Base-by-base conservation (phyloP, 2,113 vertebrate species). In the Axis porcinus region DNA sequence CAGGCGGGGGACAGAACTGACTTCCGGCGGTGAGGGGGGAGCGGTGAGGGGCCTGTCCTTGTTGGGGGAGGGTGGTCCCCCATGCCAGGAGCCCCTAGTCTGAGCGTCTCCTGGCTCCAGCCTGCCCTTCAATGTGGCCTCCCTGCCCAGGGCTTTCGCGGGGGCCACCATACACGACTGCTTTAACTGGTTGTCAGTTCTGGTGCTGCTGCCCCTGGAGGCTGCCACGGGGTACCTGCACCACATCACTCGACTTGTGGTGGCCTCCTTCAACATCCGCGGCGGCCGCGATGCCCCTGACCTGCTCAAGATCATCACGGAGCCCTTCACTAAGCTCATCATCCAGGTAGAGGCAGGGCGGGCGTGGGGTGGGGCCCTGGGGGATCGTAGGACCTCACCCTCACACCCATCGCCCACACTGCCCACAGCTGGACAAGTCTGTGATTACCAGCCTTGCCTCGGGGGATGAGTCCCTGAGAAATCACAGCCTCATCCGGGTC, bases 131-230 rank as follows among this genome's bases (percentile, higher is more conserved):
- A 70, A 93, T 6, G 3, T 88, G 85, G 60, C 43, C 64, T 88
- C 92, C 96, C 57, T 11, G 19, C 93, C 25, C 98, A 99, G 99
- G 70, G 99, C 99, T 5, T 99, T 99, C 0, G 99, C 99, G 0
- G 99, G 99, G 10, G 99, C 99, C 57, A 99, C 99, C 0, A 99
- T 99, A 93, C 99, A 99, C 0, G 99, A 99, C 98, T 99, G 99
- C 98, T 99, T 99, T 98, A 99, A 99, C 98, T 99, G 99, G 99
- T 98, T 99, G 67, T 99, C 99, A 0, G 99, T 99, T 64, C 98
- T 99, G 98, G 99, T 99, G 43, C 98, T 99, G 98, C 98, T 99
- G 98, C 99, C 99, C 0, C 98, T 99, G 98, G 99, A 99, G 98
- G 99, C 99, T 88, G 97, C 91, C 27, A 99, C 99, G 0, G 99